phyloP scores from a whole-genome alignment of 2,888 invertebrate genomes.

The Urechis unicinctus region DNA sequence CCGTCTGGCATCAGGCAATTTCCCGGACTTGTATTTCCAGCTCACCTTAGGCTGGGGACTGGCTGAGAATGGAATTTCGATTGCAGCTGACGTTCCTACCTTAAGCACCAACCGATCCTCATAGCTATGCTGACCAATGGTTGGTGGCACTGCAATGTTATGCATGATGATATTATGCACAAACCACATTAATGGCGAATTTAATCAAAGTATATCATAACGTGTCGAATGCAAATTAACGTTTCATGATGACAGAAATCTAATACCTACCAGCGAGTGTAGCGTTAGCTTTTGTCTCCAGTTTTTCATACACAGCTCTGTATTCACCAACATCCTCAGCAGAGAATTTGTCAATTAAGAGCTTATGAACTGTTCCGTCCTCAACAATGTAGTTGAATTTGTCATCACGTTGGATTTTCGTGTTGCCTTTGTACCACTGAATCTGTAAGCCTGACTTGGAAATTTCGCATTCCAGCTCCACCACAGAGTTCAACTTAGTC shows the following conservation, averaged over 20 bases:
- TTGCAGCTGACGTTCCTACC: slow-evolving; percentile 15
- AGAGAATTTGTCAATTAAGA: slow-evolving; percentile 58
- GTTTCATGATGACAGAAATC: neutral
- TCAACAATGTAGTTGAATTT: slow-evolving; percentile 11
- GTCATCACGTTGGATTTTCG: slow-evolving; percentile 7
- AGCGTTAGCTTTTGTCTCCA: slow-evolving; percentile 11
- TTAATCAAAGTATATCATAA: no score
- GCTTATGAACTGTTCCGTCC: slow-evolving; percentile 31
- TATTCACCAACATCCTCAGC: slow-evolving; percentile 54
- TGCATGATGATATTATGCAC: no score
- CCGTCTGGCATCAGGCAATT: slow-evolving; percentile 13
- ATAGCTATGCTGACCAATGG: slow-evolving; percentile 31
- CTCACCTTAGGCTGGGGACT: slow-evolving; percentile 15
- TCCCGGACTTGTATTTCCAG: slow-evolving; percentile 14
- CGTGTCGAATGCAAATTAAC: no score
- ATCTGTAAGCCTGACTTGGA: slow-evolving; percentile 72
- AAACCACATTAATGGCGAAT: no score
- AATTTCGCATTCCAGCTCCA: slow-evolving; percentile 67
- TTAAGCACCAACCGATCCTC: slow-evolving; percentile 16
- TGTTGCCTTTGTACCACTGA: slow-evolving; percentile 58
- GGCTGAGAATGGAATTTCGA: slow-evolving; percentile 23
- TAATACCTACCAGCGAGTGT: neutral
- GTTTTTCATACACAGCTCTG: slow-evolving; percentile 14
- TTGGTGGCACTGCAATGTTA: slow-evolving; percentile 10
- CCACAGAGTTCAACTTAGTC: slow-evolving; percentile 28